These are phyloP conservation scores for Cataglyphis livida DNA, from an alignment of 2,888 invertebrate genomes.

Conservation along the genomic window DNA sequence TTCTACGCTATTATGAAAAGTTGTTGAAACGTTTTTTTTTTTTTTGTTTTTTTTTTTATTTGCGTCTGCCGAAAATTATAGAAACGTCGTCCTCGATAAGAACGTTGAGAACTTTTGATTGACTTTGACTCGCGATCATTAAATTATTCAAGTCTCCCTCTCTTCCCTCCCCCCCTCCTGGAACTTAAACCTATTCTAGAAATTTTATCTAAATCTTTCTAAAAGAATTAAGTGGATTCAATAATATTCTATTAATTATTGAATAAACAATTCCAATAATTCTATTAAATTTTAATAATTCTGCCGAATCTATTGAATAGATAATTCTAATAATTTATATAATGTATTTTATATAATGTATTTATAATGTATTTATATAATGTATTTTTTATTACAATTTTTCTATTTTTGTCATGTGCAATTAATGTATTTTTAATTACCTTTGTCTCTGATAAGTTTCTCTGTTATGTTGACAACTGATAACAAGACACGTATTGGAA, in stretches of 20 bases:
- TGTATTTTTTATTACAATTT: background rate
- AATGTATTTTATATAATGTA: no score
- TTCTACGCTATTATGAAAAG: background rate
- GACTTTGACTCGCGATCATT: background rate
- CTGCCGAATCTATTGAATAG: background rate
- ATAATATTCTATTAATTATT: constrained; percentile 11
- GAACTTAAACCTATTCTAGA: background rate
- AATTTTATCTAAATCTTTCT: background rate
- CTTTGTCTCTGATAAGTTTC: background rate
- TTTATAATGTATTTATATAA: no score
- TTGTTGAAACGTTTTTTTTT: background rate
- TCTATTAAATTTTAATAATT: background rate
- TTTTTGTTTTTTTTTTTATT: background rate
- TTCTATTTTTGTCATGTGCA: background rate
- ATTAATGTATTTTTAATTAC: constrained; percentile 3
- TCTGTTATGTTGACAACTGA: background rate
- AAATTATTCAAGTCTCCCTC: background rate
- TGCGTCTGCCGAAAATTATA: background rate
- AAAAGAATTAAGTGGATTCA: background rate
- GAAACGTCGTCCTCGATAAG: background rate
- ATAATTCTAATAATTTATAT: background rate
- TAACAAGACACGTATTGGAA: background rate
- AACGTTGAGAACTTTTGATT: background rate
- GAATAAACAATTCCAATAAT: background rate
- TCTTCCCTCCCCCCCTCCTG: background rate